Conservation (phyloP, 2,113 vertebrate species). For the Heterotilapia buettikoferi region DNA sequence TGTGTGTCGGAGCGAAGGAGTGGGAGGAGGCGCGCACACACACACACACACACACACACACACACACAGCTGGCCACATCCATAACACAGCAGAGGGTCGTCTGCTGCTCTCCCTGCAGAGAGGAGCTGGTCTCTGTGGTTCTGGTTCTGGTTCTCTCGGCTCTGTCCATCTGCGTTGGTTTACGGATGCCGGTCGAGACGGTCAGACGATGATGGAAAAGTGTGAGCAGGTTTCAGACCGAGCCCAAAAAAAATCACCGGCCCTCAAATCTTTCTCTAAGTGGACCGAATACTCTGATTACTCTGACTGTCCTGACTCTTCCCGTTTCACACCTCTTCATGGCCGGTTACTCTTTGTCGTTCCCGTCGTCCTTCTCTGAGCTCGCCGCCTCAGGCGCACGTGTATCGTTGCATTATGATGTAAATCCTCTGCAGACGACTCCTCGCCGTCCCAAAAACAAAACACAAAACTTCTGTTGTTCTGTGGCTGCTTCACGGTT, state of each 20-base stretch:
- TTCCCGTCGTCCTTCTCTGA: neutral
- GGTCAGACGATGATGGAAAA: neutral
- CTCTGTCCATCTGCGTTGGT: neutral
- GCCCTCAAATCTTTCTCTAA: neutral
- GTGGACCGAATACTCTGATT: neutral
- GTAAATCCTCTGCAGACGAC: neutral
- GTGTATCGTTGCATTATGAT: neutral
- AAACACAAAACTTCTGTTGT: fast-evolving
- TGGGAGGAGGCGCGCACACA: neutral
- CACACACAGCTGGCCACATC: constrained; percentile 55
- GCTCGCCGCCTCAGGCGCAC: neutral
- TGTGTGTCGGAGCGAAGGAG: neutral
- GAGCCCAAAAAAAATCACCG: neutral
- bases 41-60: constrained; percentile 15
- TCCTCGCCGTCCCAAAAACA: neutral
- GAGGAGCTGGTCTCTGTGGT: neutral
- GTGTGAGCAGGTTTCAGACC: neutral
- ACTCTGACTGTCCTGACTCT: neutral
- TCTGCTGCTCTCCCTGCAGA: neutral
- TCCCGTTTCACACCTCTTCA: neutral
- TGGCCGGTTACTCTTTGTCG: neutral
- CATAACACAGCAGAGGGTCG: neutral
- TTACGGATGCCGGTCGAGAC: neutral
- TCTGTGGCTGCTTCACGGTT: neutral
- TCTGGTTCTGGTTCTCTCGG: neutral